Evolutionary conservation across 2,113 vertebrate species (phyloP).

Genomic region (Gorsachius goisagi): DNA sequence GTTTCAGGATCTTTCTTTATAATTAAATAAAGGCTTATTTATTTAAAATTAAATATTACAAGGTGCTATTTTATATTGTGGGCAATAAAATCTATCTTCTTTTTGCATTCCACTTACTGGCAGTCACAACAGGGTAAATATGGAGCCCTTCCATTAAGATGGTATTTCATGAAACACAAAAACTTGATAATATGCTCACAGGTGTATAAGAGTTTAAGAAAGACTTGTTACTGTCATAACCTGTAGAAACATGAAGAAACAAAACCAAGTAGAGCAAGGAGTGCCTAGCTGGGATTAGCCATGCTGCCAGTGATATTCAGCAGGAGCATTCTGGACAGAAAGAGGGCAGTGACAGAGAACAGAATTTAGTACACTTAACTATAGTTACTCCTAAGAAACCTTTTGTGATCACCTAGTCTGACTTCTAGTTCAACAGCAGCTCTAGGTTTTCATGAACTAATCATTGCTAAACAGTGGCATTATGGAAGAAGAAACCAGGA

Average conservation of each 20-base stretch:
- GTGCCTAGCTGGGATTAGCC: neutral
- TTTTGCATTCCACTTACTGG: neutral
- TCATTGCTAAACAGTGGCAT: neutral
- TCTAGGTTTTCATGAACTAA: neutral
- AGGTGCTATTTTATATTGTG: neutral
- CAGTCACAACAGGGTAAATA: neutral
- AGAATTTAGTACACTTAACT: neutral
- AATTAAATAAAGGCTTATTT: neutral
- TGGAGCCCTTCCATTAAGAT: neutral
- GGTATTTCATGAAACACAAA: neutral
- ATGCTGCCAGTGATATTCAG: too few relatives aligned
- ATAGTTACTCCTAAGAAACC: neutral
- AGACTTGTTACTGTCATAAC: neutral
- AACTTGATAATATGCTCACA: neutral
- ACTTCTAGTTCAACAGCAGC: neutral
- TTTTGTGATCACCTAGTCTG: neutral
- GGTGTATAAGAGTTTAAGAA: neutral
- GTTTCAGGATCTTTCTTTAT: neutral
- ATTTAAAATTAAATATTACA: neutral
- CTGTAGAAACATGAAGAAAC: neutral
- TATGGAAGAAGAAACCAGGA: neutral
- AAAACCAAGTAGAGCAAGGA: neutral
- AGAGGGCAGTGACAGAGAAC: neutral
- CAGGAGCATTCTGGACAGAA: neutral
- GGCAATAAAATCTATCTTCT: neutral